Conservation (phyloP, 2,888 invertebrate species). For the Dermolepida albohirtum region DNA sequence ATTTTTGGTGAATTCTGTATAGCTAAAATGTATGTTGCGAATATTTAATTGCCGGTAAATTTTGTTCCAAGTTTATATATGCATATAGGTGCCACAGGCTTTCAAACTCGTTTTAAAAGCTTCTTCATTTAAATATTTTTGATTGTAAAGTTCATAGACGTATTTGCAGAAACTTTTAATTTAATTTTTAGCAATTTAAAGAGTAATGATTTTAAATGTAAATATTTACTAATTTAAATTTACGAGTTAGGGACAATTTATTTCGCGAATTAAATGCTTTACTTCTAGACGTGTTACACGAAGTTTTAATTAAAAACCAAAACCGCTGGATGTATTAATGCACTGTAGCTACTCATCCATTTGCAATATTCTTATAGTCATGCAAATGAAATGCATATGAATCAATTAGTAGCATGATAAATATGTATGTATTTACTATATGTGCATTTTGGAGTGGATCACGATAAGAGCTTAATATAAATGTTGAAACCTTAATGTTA, state of each 20-base stretch:
- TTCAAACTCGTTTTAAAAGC: no score
- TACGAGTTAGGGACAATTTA: neutral
- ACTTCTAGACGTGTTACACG: constrained; percentile 30
- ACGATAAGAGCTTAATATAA: constrained; percentile 21
- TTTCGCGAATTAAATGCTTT: constrained; percentile 12
- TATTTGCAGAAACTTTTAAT: no score
- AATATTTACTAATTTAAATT: no score
- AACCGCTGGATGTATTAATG: constrained; percentile 13
- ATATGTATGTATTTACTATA: constrained; percentile 39
- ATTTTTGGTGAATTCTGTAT: no score
- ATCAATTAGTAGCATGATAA: constrained; percentile 40
- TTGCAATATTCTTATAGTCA: constrained; percentile 30
- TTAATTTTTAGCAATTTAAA: no score
- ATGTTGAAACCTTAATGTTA: constrained; percentile 5
- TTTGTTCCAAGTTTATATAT: no score
- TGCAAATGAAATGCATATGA: constrained; percentile 44
- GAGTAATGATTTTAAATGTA: no score
- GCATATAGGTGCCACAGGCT: no score
- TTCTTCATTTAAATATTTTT: no score
- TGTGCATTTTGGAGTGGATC: constrained; percentile 29
- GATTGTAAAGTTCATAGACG: no score
- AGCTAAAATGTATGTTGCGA: no score
- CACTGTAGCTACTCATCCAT: constrained; percentile 11
- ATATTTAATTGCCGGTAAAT: no score
- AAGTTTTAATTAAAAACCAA: constrained; percentile 26